A percentile compares a stretch with the other conserved stretches of the same genome.
These are phyloP conservation scores for Penaeus japonicus DNA, from an alignment of 1,140 invertebrate species.

Conservation along the genomic window DNA sequence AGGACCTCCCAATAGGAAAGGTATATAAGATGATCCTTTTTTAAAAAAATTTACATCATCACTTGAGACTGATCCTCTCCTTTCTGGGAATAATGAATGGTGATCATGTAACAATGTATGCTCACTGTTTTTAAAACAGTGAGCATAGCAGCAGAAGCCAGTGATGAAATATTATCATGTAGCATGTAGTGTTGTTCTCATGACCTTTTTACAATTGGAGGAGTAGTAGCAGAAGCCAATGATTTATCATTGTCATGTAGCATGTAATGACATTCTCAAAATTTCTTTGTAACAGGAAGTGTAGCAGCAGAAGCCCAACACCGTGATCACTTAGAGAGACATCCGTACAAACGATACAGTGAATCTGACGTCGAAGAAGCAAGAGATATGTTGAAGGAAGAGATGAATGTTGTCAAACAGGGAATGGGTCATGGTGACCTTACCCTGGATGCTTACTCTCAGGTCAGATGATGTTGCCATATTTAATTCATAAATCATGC, in stretches of 20 bases:
- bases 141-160: too few relatives aligned
- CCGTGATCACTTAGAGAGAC: constrained; percentile 51
- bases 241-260: not conserved
- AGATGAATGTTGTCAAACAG: constrained; percentile 89
- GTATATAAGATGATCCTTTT: not conserved
- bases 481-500: too few relatives aligned
- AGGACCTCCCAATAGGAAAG: constrained; percentile 26
- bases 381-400: constrained; percentile 74
- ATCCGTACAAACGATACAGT: constrained; percentile 47
- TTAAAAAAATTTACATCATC: not conserved
- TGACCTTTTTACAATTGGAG: too few relatives aligned
- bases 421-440: constrained; percentile 96
- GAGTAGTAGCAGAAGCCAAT: too few relatives aligned
- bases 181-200: too few relatives aligned
- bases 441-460: constrained; percentile 86
- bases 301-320: constrained; percentile 51
- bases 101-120: too few relatives aligned
- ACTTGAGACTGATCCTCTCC: too few relatives aligned
- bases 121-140: too few relatives aligned
- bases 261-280: not conserved
- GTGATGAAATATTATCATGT: too few relatives aligned
- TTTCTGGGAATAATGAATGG: too few relatives aligned
- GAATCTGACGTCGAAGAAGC: constrained; percentile 64
- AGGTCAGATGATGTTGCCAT: constrained; percentile 83
- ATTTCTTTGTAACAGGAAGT: not conserved